A percentile compares a stretch with the other conserved stretches of the same genome.
These are phyloP conservation scores for Parelbella ahira DNA, from an alignment of 2,888 invertebrate genomes.

Conservation along the genomic window DNA sequence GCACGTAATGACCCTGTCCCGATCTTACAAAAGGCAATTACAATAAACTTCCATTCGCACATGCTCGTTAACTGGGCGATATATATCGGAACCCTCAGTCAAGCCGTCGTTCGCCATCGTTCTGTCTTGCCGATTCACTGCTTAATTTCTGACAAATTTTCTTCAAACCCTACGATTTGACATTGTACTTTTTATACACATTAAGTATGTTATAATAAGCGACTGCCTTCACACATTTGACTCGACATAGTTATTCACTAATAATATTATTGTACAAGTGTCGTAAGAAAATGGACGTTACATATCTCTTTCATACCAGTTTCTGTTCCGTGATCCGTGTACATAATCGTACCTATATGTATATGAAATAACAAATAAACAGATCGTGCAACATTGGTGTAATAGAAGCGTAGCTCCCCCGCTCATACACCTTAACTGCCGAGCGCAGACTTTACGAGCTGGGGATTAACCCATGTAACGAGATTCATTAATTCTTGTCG, in stretches of 20 bases:
- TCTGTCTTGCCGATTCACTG: conserved; percentile 48
- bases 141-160: conserved; percentile 21
- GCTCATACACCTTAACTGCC: conserved; percentile 70
- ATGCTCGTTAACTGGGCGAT: conserved; percentile 78
- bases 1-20: conserved; percentile 73
- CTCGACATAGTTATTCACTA: too few relatives aligned
- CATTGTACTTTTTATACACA: too few relatives aligned
- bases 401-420: conserved; percentile 34
- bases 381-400: too few relatives aligned
- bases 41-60: conserved; percentile 79
- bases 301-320: too few relatives aligned
- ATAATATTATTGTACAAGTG: too few relatives aligned
- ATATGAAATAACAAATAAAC: too few relatives aligned
- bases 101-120: conserved; percentile 55
- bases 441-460: conserved; percentile 77
- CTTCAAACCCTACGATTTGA: too few relatives aligned
- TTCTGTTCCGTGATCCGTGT: too few relatives aligned
- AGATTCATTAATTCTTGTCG: conserved; percentile 82
- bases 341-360: too few relatives aligned
- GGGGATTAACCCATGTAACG: conserved; percentile 81
- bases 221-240: too few relatives aligned
- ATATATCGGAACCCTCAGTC: conserved; percentile 72
- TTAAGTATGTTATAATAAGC: too few relatives aligned
- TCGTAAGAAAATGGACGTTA: too few relatives aligned
- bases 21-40: conserved; percentile 81